Percentiles rank a stretch among this genome's conserved stretches.
These are phyloP conservation scores for Trypoxylon attenuatum DNA, from an alignment of 2,888 invertebrate species.

Conservation along the genomic window DNA sequence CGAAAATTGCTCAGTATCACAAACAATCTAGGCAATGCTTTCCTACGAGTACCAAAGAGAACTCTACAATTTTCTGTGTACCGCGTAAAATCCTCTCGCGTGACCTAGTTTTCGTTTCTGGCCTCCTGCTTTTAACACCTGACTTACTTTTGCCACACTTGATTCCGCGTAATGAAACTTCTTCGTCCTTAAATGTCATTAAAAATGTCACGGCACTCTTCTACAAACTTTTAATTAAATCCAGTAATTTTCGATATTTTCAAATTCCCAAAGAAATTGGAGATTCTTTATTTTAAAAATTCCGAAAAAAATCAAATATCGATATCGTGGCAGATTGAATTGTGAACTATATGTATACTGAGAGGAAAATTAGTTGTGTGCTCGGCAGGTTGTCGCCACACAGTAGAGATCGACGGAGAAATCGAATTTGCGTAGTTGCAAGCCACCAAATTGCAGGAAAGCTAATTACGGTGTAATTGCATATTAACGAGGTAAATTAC, in stretches of 20 bases:
- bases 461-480: constrained; percentile 9
- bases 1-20: too few species aligned
- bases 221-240: constrained; percentile 13
- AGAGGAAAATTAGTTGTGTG: too few species aligned
- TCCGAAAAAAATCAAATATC: too few species aligned
- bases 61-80: too few species aligned
- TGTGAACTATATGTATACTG: too few species aligned
- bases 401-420: not conserved
- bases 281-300: too few species aligned
- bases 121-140: constrained; percentile 44
- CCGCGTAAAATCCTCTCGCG: constrained; percentile 25
- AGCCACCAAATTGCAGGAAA: not conserved
- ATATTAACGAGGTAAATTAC: constrained; percentile 76
- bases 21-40: too few species aligned
- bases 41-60: too few species aligned
- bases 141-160: constrained; percentile 31
- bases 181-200: constrained; percentile 39
- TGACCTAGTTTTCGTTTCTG: constrained; percentile 44
- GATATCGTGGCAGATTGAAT: too few species aligned
- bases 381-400: too few species aligned
- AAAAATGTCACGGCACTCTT: constrained; percentile 31
- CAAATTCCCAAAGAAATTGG: too few species aligned
- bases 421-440: not conserved
- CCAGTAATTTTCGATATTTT: too few species aligned
- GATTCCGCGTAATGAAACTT: constrained; percentile 39